Evolutionary conservation across 2,888 invertebrate genomes (phyloP), one percentile per base, ranked within the genome.

Genomic region (Noctua janthina): DNA sequence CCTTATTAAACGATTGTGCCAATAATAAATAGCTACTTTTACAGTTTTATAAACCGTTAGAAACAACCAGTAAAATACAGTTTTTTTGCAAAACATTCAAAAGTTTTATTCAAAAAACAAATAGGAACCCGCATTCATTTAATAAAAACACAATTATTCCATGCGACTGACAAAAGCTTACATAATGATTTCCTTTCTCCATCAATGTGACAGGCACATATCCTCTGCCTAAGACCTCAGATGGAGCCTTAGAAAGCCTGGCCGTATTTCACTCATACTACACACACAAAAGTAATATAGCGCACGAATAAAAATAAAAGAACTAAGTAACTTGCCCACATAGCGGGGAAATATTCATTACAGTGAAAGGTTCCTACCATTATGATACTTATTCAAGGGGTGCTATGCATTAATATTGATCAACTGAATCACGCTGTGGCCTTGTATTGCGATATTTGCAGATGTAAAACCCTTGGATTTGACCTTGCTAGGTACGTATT

Each of bases 301-400:
- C 82, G 49, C 77, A 76, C 76, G 81, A 88, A 87, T 88, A 82
- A 90, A 88, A 91, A 92, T 87, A 91, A 91, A 91, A 90, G 88
- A 90, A 89, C 88, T 90, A 83, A 87, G 87, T 86, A 86, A 88
- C 84, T 86, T 90, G 90, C 90, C 90, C 88, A 86, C 89, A 89
- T 88, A 85, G 88, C 88, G 86, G 90, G 90, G 90, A 91, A 92
- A 92, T 92, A 93, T 92, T 94, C 94, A 94, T 94, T 94, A 93
- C 86, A 86, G 79, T 92, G 90, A 94, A 94, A 94, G 94, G 93
- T 93, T 93, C 89, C 75, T 82, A 87, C 87, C 85, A 90, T 90
- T 89, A 89, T 91, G 89, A 89, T 89, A 85, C 90, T 91, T 92
- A 93, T 92, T 90, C 88, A 85, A 88, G 74, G 87, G 89, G 89